Evolutionary conservation across 92 coral and sea anemone species (phyloP).

Genomic region (Bergia puertoricense): DNA sequence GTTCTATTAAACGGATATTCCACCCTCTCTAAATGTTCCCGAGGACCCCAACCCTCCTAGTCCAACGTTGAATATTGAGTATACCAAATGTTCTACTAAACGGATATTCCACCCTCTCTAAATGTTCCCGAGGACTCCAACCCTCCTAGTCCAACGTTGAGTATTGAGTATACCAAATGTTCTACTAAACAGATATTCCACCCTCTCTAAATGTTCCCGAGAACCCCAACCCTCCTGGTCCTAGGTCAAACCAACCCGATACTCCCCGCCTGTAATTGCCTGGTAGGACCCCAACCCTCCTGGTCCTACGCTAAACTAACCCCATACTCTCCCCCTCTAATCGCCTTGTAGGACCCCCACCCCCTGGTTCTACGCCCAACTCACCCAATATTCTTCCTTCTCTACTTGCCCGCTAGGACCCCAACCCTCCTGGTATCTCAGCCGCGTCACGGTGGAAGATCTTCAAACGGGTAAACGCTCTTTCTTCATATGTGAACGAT

Average conservation of each 20-base stretch:
- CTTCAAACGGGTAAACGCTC: conserved; percentile 66
- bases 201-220: no score
- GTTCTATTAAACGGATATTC: no score
- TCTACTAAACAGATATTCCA: no score
- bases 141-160: background rate
- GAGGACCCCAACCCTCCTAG: background rate
- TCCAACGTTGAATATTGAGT: no score
- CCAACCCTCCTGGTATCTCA: conserved; percentile 95
- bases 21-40: no score
- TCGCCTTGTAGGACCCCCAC: no score
- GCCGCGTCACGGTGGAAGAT: conserved; percentile 82
- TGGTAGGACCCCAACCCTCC: conserved; percentile 62
- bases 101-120: no score
- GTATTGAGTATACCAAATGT: background rate
- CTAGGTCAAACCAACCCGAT: background rate
- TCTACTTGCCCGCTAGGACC: conserved; percentile 49
- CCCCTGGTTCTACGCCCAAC: background rate
- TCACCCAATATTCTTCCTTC: background rate
- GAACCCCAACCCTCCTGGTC: background rate
- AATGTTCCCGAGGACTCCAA: no score
- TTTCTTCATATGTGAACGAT: conserved; percentile 91
- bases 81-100: background rate
- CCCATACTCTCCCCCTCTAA: no score
- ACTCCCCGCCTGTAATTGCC: background rate
- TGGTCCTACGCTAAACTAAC: background rate